phyloP scores from a whole-genome alignment of 2,113 vertebrate species.

The Heptranchias perlo region DNA sequence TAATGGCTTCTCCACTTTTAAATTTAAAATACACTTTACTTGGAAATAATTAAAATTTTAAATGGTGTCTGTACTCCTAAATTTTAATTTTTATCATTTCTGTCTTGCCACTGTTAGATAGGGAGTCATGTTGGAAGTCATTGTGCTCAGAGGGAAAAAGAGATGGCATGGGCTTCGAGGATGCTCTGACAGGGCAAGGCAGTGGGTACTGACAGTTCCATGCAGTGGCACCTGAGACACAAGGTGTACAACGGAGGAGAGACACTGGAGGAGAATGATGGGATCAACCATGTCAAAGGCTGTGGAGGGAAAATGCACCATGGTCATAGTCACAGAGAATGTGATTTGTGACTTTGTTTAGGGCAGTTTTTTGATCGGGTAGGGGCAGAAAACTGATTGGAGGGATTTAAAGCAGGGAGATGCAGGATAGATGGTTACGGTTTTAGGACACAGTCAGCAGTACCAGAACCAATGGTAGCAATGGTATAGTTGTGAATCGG shows the following conservation, averaged over 20 bases:
- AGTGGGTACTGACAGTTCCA: background rate
- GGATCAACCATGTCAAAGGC: background rate
- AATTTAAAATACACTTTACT: background rate
- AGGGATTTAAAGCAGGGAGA: background rate
- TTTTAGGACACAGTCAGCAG: background rate
- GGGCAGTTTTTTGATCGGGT: background rate
- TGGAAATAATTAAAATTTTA: background rate
- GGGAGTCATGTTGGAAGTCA: background rate
- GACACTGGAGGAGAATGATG: background rate
- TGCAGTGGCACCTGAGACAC: background rate
- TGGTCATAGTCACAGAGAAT: background rate
- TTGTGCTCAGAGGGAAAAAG: background rate
- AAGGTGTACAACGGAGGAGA: background rate
- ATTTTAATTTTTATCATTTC: background rate
- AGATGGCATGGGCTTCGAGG: background rate
- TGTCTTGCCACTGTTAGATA: background rate
- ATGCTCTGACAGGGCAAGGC: background rate
- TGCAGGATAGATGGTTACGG: background rate
- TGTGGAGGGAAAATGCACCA: background rate
- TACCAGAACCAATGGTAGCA: background rate
- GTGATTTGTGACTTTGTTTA: background rate
- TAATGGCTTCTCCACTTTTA: background rate
- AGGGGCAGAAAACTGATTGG: background rate
- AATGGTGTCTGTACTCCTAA: background rate
- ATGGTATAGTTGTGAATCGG: background rate